These are phyloP conservation scores for Candoia aspera DNA, from an alignment of 2,113 vertebrate species.

Conservation along the genomic window DNA sequence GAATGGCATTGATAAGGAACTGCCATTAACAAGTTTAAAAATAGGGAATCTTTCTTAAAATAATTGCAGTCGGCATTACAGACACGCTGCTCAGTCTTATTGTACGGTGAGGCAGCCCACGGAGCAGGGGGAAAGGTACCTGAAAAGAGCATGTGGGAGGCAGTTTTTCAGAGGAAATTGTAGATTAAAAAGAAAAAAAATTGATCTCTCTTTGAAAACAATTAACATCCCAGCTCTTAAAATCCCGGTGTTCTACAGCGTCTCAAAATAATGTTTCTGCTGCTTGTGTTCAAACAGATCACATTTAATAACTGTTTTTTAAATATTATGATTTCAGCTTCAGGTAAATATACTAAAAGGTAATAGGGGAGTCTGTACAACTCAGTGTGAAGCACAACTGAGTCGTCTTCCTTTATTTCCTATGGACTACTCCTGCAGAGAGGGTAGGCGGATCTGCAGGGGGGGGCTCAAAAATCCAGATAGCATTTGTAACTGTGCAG, in stretches of 20 bases:
- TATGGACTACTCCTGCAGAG: not conserved
- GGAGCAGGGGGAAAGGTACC: too few relatives aligned
- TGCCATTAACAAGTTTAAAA: not conserved
- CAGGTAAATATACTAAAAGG: not conserved
- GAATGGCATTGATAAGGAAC: not conserved
- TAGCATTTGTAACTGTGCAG: not conserved
- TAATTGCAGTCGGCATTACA: not conserved
- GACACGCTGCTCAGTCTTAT: not conserved
- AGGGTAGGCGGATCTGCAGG: not conserved
- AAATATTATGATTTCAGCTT: slow-evolving; percentile 25
- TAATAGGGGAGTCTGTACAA: not conserved
- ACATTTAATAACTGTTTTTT: slow-evolving; percentile 17
- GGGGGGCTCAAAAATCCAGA: not conserved
- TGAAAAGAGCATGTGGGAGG: not conserved
- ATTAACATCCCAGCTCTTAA: not conserved
- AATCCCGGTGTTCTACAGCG: not conserved
- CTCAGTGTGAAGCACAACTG: not conserved
- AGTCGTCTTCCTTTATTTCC: not conserved
- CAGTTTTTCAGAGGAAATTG: not conserved
- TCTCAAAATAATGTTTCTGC: not conserved
- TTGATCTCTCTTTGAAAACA: slow-evolving; percentile 10
- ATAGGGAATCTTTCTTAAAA: not conserved
- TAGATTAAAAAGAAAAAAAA: not conserved
- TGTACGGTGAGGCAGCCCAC: not conserved
- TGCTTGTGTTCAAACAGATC: slow-evolving; percentile 26